These are phyloP conservation scores for Patagioenas fasciata DNA, from an alignment of 2,113 vertebrate species.

Conservation along the genomic window DNA sequence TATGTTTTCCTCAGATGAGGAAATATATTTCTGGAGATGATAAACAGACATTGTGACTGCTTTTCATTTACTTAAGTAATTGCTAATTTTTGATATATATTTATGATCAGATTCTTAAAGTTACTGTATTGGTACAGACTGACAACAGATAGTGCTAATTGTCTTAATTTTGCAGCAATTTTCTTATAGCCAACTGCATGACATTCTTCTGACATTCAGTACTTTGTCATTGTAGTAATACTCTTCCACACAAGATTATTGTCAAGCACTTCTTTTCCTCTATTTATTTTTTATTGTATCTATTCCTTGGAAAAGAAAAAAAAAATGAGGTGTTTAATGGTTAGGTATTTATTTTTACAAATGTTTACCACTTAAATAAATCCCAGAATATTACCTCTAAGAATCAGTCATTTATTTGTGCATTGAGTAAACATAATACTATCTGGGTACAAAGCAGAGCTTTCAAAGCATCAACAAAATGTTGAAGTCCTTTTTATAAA, in stretches of 20 bases:
- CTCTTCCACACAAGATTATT: neutral
- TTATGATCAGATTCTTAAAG: neutral
- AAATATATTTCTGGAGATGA: neutral
- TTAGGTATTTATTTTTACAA: neutral
- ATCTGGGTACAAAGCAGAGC: neutral
- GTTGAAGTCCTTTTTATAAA: neutral
- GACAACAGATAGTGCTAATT: neutral
- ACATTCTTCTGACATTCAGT: neutral
- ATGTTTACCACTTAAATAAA: neutral
- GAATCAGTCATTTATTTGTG: neutral
- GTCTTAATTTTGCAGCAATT: neutral
- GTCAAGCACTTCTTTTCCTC: neutral
- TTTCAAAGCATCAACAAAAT: neutral
- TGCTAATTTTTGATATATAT: neutral
- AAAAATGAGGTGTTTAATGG: neutral
- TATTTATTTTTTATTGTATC: neutral
- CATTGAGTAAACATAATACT: accelerated
- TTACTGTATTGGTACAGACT: neutral
- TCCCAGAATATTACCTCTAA: neutral
- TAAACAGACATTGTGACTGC: neutral
- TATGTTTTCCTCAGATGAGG: neutral
- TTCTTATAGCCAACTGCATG: neutral
- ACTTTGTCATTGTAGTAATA: neutral
- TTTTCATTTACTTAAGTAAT: neutral
- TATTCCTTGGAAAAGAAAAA: neutral